Evolutionary conservation across 2,113 vertebrate genomes (phyloP).

Genomic region (Ochotona curzoniae): DNA sequence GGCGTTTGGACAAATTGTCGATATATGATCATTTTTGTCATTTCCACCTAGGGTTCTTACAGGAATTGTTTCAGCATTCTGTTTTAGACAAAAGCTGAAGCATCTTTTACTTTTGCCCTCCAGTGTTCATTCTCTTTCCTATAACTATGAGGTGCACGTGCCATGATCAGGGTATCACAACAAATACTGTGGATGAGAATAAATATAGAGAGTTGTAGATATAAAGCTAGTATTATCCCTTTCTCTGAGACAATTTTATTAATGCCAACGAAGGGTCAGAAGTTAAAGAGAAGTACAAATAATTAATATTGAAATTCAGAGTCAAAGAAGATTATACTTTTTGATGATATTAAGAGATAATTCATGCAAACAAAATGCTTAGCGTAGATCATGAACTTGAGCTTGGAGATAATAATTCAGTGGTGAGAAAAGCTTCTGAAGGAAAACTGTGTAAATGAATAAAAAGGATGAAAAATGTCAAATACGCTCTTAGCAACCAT

Average conservation of each 20-base stretch:
- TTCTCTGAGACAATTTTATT: not conserved
- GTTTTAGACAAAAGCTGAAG: not conserved
- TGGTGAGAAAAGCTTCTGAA: not conserved
- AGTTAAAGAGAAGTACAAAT: not conserved
- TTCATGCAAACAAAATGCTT: not conserved
- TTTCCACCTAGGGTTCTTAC: not conserved
- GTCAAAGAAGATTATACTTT: not conserved
- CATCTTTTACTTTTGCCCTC: not conserved
- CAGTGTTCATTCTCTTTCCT: not conserved
- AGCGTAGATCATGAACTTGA: not conserved
- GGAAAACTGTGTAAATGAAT: not conserved
- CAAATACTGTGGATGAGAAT: too few species aligned
- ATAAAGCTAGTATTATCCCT: not conserved
- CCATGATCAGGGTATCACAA: not conserved
- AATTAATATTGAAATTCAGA: not conserved
- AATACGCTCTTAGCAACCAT: not conserved
- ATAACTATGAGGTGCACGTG: rapidly evolving
- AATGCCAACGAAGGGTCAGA: not conserved
- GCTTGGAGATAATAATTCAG: not conserved
- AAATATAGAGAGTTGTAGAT: not conserved
- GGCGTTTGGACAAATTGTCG: not conserved
- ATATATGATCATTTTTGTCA: not conserved
- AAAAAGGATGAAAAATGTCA: not conserved
- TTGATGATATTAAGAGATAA: not conserved
- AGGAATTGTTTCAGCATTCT: not conserved